These are phyloP conservation scores for Micrasema longulum DNA, from an alignment of 1,140 invertebrate genomes.

Conservation along the genomic window DNA sequence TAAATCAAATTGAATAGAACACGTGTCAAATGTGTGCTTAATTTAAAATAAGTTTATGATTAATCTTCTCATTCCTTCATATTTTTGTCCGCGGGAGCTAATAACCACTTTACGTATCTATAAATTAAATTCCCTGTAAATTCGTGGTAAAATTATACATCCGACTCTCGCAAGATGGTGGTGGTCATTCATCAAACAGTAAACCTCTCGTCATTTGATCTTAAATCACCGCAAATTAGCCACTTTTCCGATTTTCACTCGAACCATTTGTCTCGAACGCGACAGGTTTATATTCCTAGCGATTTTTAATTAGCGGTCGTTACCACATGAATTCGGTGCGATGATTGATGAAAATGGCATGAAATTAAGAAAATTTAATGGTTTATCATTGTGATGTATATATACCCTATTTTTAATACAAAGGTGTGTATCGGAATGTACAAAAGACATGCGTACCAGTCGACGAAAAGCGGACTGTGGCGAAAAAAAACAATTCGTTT, in stretches of 20 bases:
- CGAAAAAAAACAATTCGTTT: no score
- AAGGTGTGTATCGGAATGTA: no score
- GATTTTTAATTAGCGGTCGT: constrained; percentile 25
- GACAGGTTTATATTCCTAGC: constrained; percentile 34
- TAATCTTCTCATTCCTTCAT: constrained; percentile 23
- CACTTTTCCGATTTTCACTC: constrained; percentile 5
- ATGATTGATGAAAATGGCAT: constrained; percentile 21
- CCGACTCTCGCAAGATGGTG: constrained; percentile 14
- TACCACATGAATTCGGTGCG: constrained; percentile 7
- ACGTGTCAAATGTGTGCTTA: neutral
- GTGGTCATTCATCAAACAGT: constrained; percentile 33
- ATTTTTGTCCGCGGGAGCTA: constrained; percentile 15
- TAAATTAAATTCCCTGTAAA: constrained; percentile 14
- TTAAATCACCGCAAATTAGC: constrained; percentile 47
- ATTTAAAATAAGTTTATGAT: constrained; percentile 14
- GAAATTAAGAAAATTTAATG: constrained; percentile 9
- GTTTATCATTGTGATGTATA: no score
- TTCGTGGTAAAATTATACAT: constrained; percentile 20
- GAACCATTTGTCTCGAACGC: constrained; percentile 5
- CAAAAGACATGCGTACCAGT: no score
- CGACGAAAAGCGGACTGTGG: no score
- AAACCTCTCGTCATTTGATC: constrained; percentile 42
- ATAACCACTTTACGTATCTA: constrained; percentile 32
- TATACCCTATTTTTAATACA: no score
- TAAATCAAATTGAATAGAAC: no score